Evolutionary conservation across 1,140 invertebrate species (phyloP).

Genomic region (Brachionus paranguensis): DNA sequence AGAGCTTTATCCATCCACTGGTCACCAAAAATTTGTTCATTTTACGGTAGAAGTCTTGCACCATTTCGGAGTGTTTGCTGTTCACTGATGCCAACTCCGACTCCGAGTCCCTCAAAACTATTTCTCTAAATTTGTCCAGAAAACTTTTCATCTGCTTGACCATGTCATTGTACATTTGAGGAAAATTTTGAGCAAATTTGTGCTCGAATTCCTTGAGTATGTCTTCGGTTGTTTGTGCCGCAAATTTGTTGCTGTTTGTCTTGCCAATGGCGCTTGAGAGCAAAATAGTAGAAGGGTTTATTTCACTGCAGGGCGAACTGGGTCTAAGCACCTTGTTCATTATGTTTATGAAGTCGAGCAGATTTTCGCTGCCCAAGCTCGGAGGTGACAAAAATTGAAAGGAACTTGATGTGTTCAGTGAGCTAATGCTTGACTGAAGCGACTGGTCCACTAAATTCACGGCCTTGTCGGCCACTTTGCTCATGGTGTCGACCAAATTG

Average conservation of each 20-base stretch:
- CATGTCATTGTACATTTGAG: conserved; percentile 14
- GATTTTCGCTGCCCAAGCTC: neutral
- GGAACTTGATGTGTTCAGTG: neutral
- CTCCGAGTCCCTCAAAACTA: neutral
- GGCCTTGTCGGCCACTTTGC: conserved; percentile 29
- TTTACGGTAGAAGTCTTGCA: conserved; percentile 33
- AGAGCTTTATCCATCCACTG: neutral
- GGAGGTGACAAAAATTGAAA: neutral
- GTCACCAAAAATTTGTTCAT: neutral
- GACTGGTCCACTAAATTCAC: conserved; percentile 30
- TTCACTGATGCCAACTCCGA: neutral
- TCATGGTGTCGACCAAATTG: conserved; percentile 28
- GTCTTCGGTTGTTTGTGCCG: neutral
- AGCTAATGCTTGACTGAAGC: neutral
- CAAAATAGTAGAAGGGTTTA: neutral
- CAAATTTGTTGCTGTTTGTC: neutral
- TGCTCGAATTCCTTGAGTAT: conserved; percentile 6
- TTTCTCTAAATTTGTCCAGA: neutral
- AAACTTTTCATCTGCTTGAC: conserved; percentile 27
- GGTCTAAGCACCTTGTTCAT: neutral
- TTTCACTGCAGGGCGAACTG: neutral
- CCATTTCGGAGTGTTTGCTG: conserved; percentile 14
- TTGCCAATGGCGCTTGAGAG: neutral
- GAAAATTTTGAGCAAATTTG: neutral
- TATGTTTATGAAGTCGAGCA: neutral